Percentiles rank a stretch among this genome's conserved stretches.
Conservation (phyloP, 1,140 invertebrate genomes). For the Microplitis demolitor region DNA sequence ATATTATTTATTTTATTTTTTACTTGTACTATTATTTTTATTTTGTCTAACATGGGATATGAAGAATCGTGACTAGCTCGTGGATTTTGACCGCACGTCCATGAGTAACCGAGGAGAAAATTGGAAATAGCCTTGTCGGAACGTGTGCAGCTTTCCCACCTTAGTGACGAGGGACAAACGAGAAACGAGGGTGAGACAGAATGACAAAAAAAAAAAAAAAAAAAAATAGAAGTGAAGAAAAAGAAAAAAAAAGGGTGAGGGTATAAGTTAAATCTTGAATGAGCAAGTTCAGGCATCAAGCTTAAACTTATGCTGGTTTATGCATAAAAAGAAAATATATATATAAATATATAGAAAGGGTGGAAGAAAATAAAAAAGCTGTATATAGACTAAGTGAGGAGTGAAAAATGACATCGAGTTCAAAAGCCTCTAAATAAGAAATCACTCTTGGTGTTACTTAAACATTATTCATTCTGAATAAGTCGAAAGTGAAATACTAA, state of each 20-base stretch:
- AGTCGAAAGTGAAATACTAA: slow-evolving; percentile 38
- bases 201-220: neutral
- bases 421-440: slow-evolving; percentile 50
- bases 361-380: too few species aligned
- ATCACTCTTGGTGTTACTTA: slow-evolving; percentile 32
- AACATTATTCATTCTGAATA: slow-evolving; percentile 31
- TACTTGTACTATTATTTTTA: neutral
- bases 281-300: neutral
- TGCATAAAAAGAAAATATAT: neutral
- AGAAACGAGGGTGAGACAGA: slow-evolving; percentile 20
- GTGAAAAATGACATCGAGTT: slow-evolving; percentile 48
- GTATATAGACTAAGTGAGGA: neutral
- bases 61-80: slow-evolving; percentile 23
- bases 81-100: slow-evolving; percentile 33
- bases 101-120: slow-evolving; percentile 34
- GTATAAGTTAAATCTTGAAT: neutral
- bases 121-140: slow-evolving; percentile 29
- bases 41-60: slow-evolving; percentile 17
- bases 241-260: neutral
- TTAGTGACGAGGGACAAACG: slow-evolving; percentile 18
- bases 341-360: slow-evolving; percentile 17
- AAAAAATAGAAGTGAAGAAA: neutral
- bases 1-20: neutral
- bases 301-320: slow-evolving; percentile 7
- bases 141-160: slow-evolving; percentile 21